These are phyloP conservation scores for Spialia ferax DNA, from an alignment of 2,888 invertebrate genomes.

Conservation along the genomic window DNA sequence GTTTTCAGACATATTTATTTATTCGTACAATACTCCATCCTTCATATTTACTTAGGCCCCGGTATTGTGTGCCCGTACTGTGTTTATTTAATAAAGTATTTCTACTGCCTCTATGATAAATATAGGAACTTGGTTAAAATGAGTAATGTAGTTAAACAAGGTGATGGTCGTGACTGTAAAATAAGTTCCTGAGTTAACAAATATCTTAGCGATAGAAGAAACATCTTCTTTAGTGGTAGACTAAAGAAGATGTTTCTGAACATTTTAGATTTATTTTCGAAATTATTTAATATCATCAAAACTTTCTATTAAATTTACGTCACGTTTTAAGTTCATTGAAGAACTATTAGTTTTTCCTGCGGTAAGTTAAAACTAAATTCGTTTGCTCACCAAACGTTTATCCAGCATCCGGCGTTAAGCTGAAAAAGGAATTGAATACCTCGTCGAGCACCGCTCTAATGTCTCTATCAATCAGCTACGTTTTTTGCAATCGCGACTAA, in stretches of 20 bases:
- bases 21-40: slow-evolving; percentile 28
- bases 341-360: too few relatives aligned
- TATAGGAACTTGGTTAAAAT: not conserved
- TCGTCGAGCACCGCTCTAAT: slow-evolving; percentile 28
- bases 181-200: not conserved
- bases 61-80: not conserved
- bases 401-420: slow-evolving; percentile 25
- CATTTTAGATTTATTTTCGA: too few relatives aligned
- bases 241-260: too few relatives aligned
- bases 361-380: slow-evolving; percentile 13
- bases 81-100: slow-evolving; percentile 20
- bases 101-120: slow-evolving; percentile 15
- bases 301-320: too few relatives aligned
- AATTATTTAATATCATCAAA: too few relatives aligned
- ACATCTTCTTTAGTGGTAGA: too few relatives aligned
- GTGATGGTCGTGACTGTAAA: not conserved
- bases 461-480: slow-evolving; percentile 33
- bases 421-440: slow-evolving; percentile 33
- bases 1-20: slow-evolving; percentile 31
- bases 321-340: not conserved
- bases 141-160: not conserved
- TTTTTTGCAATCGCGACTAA: slow-evolving; percentile 27
- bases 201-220: too few relatives aligned
- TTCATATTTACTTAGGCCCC: slow-evolving; percentile 30
- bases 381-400: slow-evolving; percentile 6